Evolutionary conservation across 2,888 invertebrate species (phyloP), one percentile per base, ranked within the genome.

Genomic region (Callyntrura sp.): DNA sequence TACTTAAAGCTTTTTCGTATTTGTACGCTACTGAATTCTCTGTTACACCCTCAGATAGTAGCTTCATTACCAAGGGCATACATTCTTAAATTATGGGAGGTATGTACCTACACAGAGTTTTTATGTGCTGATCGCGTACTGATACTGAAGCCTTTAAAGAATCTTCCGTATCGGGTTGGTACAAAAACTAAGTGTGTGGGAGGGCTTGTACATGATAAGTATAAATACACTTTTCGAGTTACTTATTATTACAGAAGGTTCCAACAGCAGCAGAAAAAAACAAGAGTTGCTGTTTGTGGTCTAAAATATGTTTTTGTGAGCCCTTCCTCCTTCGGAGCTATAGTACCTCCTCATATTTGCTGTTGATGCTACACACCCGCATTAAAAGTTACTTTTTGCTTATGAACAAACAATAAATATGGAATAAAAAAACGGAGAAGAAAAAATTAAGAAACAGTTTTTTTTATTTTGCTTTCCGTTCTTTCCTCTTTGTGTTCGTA

Each of bases 281-380:
- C 43, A 76, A 23, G 43, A 79, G 68, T 86, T 51, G 79, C 51
- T 68, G 68, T 55, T 86, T 86, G 86, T 86, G 86, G 86, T 86
- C 60, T 65, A 43, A 48, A 81, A 86, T 35, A 73, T 79, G 79
- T 23, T 6, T 62, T 65, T 51, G 79, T 68, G 78, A n/a, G 45
- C 28, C 5, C 45, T 57, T 28, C n/a, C 28, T 57, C 14, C 2
- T 79, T 55, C 23, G 9, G 51, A 12, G 28, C 35, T 57, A 51
- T 9, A 35, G n/a, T 76, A 20, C 11, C 35, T 35, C 48, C 57
- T 79, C n/a, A 55, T 79, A 9, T 35, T 35, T 79, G 5, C 11
- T 25, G 0, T 57, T 11, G n/a, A 8, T 14, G 9, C 11, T 25
- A 28, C 28, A 55, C 68, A 86, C n/a, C 14, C 8, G 45, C 55